Base-by-base conservation (phyloP, 2,113 vertebrate species). In the Procavia capensis region DNA sequence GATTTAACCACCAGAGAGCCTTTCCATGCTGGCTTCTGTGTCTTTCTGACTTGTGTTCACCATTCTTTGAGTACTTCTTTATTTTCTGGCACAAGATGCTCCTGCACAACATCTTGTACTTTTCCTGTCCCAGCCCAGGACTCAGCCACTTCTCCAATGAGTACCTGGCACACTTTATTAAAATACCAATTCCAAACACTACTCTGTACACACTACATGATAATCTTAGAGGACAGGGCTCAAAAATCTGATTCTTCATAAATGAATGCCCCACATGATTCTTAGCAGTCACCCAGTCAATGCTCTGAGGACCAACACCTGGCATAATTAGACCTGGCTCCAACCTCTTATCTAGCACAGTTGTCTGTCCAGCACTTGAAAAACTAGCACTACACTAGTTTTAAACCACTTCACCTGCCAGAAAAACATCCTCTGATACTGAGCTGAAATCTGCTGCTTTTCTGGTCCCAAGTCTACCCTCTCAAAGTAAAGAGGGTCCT, bases 181-280 rank as follows among this genome's bases (percentile, higher is more conserved):
- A 96, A 96, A 82, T 41, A 93, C 3, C 85, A 45, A 93, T 34
- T 83, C 85, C 88, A 88, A 95, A 41, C 79, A 39, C 57, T 61
- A 61, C 16, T 39, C 83, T 81, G 36, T 9, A 81, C 47, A 64
- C 45, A 90, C 34, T 81, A 31, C 93, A 94, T 85, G 45, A 93
- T 3, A 85, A 66, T 54, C 64, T 90, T 54, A 89, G 59, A 80
- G 85, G 41, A 83, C 57, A 22, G 13, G 16, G 39, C 41, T 85
- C n/a, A 82, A 97, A 78, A 87, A 45, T 24, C 27, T 75, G 41
- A 68, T 34, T 88, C 81, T 96, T 91, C 43, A 31, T n/a, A 45
- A 75, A 43, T 59, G n/a, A 75, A 43, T 59, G 25, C 10, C 25
- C 11, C 59, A n/a, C 47, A 61, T 39, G 66, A 59, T 45, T 47